Evolutionary conservation across 2,113 vertebrate genomes (phyloP).

Genomic region (Megatriorchis doriae): DNA sequence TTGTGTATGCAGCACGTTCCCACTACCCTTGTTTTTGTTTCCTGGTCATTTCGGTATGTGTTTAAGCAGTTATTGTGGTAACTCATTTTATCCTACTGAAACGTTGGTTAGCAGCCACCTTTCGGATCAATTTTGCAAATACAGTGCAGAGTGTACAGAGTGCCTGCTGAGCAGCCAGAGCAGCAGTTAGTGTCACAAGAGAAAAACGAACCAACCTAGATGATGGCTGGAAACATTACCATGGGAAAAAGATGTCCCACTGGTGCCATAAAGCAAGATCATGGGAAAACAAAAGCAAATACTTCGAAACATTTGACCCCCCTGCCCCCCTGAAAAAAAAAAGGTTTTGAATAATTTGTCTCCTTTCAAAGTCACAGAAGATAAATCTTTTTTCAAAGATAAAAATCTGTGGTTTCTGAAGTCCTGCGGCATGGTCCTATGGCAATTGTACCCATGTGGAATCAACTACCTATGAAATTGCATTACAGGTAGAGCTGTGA

Average conservation of each 20-base stretch:
- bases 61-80: not conserved
- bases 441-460: not conserved
- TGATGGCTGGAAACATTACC: not conserved
- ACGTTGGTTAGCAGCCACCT: not conserved
- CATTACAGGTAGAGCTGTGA: not conserved
- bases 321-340: too few relatives aligned
- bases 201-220: conserved; percentile 12
- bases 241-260: not conserved
- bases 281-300: not conserved
- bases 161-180: conserved; percentile 12
- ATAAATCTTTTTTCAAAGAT: not conserved
- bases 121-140: not conserved
- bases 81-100: not conserved
- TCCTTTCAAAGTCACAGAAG: not conserved
- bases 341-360: not conserved
- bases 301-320: not conserved
- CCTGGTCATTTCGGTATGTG: not conserved
- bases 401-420: not conserved
- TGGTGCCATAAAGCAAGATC: not conserved
- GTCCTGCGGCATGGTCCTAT: not conserved
- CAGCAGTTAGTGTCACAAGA: not conserved
- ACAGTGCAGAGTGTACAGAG: not conserved
- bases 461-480: not conserved
- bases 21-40: not conserved
- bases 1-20: not conserved